Conservation (phyloP, 1,140 invertebrate genomes). For the Cepaea nemoralis region DNA sequence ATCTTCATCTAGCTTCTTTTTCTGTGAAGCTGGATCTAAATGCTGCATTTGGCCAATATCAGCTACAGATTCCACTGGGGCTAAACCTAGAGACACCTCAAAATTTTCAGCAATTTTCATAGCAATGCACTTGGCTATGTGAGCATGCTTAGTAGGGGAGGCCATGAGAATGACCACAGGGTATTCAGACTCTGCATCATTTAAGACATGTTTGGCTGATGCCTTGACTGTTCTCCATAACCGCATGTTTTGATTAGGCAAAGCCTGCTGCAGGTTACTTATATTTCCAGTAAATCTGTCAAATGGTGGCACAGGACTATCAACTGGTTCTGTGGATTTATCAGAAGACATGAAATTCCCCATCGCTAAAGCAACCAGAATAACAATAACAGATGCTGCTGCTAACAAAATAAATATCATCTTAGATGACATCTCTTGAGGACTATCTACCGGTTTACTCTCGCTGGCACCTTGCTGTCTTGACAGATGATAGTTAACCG, state of each 20-base stretch:
- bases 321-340: neutral
- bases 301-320: neutral
- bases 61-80: neutral
- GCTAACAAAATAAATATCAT: neutral
- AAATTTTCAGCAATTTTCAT: constrained; percentile 2
- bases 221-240: constrained; percentile 28
- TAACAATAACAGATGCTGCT: neutral
- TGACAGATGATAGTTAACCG: neutral
- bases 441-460: neutral
- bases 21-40: constrained; percentile 28
- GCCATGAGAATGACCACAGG: constrained; percentile 32
- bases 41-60: neutral
- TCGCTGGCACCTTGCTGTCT: neutral
- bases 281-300: constrained; percentile 18
- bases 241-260: constrained; percentile 11
- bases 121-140: constrained; percentile 15
- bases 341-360: neutral
- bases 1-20: constrained; percentile 50
- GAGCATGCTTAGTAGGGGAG: neutral
- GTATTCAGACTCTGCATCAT: neutral
- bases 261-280: neutral
- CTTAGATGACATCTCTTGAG: neutral
- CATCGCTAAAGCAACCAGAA: neutral
- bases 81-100: neutral
- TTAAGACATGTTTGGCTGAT: constrained; percentile 20